Conservation (phyloP, 2,797 vertebrate genomes). For the Sardinella longiceps region DNA sequence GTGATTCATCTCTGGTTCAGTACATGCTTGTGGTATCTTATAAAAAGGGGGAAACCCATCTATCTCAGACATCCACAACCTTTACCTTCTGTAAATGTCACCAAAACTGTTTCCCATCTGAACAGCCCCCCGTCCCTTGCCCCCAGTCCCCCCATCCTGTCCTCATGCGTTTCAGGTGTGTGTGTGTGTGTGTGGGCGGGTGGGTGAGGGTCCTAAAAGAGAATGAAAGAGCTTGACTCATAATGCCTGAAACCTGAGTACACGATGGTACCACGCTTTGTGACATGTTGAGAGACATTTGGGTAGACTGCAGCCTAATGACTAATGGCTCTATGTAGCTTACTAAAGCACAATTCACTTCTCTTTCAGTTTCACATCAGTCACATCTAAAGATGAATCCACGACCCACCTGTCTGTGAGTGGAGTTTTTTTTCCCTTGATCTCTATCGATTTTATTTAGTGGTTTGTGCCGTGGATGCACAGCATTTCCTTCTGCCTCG, state of each 20-base stretch:
- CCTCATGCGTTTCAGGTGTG: neutral
- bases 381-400: neutral
- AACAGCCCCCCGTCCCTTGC: neutral
- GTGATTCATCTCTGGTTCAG: neutral
- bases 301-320: too few relatives aligned
- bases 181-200: too few relatives aligned
- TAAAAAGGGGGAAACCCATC: slow-evolving; percentile 10
- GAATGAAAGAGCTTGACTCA: neutral
- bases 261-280: neutral
- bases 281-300: neutral
- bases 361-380: neutral
- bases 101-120: neutral
- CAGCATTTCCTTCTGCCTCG: neutral
- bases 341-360: neutral
- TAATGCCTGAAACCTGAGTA: neutral
- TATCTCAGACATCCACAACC: neutral
- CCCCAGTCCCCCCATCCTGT: slow-evolving; percentile 11
- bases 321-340: too few relatives aligned
- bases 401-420: neutral
- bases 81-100: slow-evolving; percentile 3
- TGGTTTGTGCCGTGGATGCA: neutral
- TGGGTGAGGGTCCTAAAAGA: neutral
- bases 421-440: neutral
- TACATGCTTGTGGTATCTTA: neutral
- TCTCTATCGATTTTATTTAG: neutral